A percentile compares a stretch with the other conserved stretches of the same genome.
Conservation (phyloP, 2,113 vertebrate genomes). For the Dolichallabes microphthalmus region DNA sequence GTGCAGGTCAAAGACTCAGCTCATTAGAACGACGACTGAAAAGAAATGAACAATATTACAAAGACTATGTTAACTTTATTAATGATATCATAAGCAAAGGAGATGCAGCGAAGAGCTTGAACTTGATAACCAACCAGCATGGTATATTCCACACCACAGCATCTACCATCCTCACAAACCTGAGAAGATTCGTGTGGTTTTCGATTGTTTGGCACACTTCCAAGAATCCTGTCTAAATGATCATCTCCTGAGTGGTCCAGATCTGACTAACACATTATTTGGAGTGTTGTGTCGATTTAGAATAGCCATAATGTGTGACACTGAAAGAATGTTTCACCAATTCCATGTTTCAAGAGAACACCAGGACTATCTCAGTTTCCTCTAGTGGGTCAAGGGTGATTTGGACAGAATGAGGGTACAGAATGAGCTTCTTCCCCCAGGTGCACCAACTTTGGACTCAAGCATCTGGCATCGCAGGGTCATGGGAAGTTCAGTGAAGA, state of each 20-base stretch:
- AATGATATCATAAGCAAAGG: conserved; percentile 10
- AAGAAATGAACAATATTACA: neutral
- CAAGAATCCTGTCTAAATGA: conserved; percentile 36
- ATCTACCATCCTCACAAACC: conserved; percentile 27
- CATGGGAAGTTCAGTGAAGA: conserved; percentile 19
- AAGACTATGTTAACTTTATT: conserved; percentile 20
- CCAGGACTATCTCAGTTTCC: conserved; percentile 31
- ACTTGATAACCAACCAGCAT: conserved; percentile 15
- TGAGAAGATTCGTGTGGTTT: conserved; percentile 15
- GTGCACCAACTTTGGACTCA: conserved; percentile 30
- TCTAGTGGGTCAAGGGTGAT: conserved; percentile 33
- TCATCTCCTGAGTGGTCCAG: conserved; percentile 22
- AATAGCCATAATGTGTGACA: conserved; percentile 26
- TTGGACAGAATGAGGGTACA: conserved; percentile 17
- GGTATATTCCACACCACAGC: conserved; percentile 42
- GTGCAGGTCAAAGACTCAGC: neutral
- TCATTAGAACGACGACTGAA: neutral
- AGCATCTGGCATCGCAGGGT: conserved; percentile 28
- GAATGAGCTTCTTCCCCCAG: conserved; percentile 23
- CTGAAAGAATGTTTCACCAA: conserved; percentile 40
- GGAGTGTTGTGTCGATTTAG: conserved; percentile 29
- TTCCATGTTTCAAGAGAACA: conserved; percentile 40
- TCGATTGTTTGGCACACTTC: conserved; percentile 30
- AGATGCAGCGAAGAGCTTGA: neutral
- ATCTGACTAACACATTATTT: neutral